Base-by-base conservation (phyloP, 2,113 vertebrate species). In the Myocastor coypus region DNA sequence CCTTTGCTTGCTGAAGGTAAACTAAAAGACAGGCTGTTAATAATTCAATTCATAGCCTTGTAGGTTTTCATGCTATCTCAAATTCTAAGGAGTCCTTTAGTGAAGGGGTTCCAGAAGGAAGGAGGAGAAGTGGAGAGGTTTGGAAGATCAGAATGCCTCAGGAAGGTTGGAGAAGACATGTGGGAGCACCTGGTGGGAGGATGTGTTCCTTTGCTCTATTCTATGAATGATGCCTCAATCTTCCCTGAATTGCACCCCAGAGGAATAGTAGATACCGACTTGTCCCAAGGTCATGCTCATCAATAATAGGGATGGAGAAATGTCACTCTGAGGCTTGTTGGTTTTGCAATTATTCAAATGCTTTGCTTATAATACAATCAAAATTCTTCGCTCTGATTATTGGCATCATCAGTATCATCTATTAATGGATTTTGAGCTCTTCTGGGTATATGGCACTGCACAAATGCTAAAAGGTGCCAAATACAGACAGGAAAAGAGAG, bases 291-390 rank as follows among this genome's bases (percentile, higher is more conserved):
- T 98, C 97, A 66, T 34, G 32, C 32, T 97, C 96, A 97, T 97
- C 97, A 97, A 84, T 83, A 84, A 85, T 26, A 46, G 17, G 87
- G 61, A 80, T 94, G 42, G 57, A 91, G 81, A 90, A 92, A 95
- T 93, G 92, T 88, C 92, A 97, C 78, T 97, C 89, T 52, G 55
- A 68, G 94, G 77, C 93, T 97, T 87, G 61, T 84, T 61, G 63
- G 81, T 59, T 87, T 61, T 92, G 85, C 73, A 98, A 92, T 97
- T 97, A 97, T 97, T 97, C 96, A 97, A 97, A 96, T 97, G 82
- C 84, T 97, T 98, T 96, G 94, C 96, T 97, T 97, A 52, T 93
- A 85, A 97, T 94, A 96, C 95, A 98, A 95, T 98, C 97, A 97
- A 81, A 73, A 93, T 81, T 97, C 96, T 73, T 28, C 64, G 69